Base-by-base conservation (phyloP, 2,797 vertebrate genomes). In the Nyctalus aviator region DNA sequence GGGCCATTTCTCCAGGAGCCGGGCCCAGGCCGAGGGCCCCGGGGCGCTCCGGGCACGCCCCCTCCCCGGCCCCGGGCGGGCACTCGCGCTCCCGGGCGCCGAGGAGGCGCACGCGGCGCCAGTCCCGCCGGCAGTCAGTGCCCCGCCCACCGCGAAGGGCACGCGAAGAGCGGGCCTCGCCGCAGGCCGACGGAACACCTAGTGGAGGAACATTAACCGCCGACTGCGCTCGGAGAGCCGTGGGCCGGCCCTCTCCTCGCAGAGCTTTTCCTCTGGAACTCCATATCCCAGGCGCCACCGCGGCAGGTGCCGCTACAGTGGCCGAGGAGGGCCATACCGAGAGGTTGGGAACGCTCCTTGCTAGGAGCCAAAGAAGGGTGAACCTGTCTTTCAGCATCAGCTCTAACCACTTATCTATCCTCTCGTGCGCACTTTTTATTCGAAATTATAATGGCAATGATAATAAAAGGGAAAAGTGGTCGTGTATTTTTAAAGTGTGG, bases 311-410 rank as follows among this genome's bases (percentile, higher is more conserved):
- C 7, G 1, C n/a, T 75, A 92, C 35, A 10, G 93, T 14, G 41
- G 20, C 71, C 1, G 7, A 30, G 64, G 55, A 53, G 75, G 57
- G 11, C 44, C 14, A 59, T 0, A 1, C 3, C 0, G 0, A 4
- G 1, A 12, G 12, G 21, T 5, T 11, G 0, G 9, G 41, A 44
- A 53, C 0, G 71, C 32, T 18, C 23, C 27, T 5, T 35, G 6
- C 77, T 12, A 1, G 6, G 30, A 14, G 12, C 21, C 2, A 0
- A 1, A 11, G 10, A 9, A 30, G 25, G 0, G 12, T 25, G 18
- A 23, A 17, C 2, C 23, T 2, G 8, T 46, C 20, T 27, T 59
- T 11, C 2, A 8, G 4, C 27, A 1, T 14, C 18, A 32, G 41
- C 15, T 81, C 9, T 50, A 14, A 27, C 0, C 15, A 0, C 21